Evolutionary conservation across 2,113 vertebrate species (phyloP), one percentile per base, ranked within the genome.

Genomic region (Leptobrachium leishanense): DNA sequence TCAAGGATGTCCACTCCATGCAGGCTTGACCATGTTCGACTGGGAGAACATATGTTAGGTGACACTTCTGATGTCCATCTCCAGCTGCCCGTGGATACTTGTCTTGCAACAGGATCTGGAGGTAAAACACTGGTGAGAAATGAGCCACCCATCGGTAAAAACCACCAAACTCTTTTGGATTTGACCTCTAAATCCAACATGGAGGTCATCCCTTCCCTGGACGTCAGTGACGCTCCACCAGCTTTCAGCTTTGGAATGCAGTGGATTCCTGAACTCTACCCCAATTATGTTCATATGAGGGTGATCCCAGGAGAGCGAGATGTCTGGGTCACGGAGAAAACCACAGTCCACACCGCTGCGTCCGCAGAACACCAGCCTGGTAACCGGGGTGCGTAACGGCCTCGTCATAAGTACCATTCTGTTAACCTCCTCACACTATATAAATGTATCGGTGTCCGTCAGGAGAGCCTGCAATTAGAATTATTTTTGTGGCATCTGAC

Each of bases 211-310:
- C 1, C 55, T 59, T 59, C 55, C 3, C 11, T 6, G 50, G 10
- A n/a, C 57, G 1, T 75, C 0, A 67, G 72, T 2, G 71, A 44
- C 72, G 0, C 5, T 54, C 13, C 0, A 0, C 2, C 54, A 1
- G 15, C 43, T 0, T 11, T 73, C 1, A 66, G 85, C 3, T 0
- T 42, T n/a, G 88, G 89, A 59, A 63, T 94, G 72, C 92, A 95
- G 81, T 94, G 92, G 92, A 82, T 92, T 83, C 90, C 93, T 72
- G 89, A 91, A 9, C 74, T 94, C 2, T 75, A 90, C 69, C 75
- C 88, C 1, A 88, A 74, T 53, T 87, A 88, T 1, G 63, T 71
- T 0, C 68, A 82, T 44, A 83, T 93, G 2, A 44, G 83, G 6
- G 3, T 92, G 20, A 81, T 91, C 43, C 84, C 85, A 0, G 76